Conservation (phyloP, 1,140 invertebrate species). For the Neodiprion fabricii region DNA sequence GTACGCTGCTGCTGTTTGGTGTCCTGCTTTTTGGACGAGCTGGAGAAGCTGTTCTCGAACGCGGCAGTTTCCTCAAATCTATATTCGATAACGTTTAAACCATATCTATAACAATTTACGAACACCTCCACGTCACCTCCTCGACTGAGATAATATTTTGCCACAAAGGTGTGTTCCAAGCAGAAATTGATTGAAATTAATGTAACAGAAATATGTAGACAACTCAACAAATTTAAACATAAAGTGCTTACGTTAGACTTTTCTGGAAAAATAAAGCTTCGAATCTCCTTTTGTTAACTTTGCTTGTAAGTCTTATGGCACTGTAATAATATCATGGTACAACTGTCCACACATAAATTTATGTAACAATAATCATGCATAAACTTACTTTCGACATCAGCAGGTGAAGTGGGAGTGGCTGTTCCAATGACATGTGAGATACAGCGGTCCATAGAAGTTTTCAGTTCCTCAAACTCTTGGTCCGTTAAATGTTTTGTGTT, state of each 20-base stretch:
- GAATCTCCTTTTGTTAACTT: neutral
- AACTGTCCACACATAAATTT: no score
- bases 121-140: neutral
- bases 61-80: conserved; percentile 38
- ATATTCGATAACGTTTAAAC: conserved; percentile 11
- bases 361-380: neutral
- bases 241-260: no score
- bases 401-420: conserved; percentile 51
- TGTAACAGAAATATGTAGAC: no score
- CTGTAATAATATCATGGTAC: no score
- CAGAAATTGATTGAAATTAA: no score
- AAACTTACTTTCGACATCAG: conserved; percentile 35
- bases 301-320: no score
- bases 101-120: neutral
- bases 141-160: neutral
- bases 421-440: conserved; percentile 82
- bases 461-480: conserved; percentile 79
- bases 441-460: conserved; percentile 75
- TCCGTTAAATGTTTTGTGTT: conserved; percentile 78
- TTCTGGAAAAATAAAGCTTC: neutral
- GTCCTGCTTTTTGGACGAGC: conserved; percentile 32
- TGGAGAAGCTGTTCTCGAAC: conserved; percentile 50
- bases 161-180: no score
- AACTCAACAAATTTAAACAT: neutral
- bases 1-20: conserved; percentile 31